A percentile compares a stretch with the other conserved stretches of the same genome.
These are phyloP conservation scores for Telenomus remus DNA, from an alignment of 1,140 invertebrate genomes.

Conservation along the genomic window DNA sequence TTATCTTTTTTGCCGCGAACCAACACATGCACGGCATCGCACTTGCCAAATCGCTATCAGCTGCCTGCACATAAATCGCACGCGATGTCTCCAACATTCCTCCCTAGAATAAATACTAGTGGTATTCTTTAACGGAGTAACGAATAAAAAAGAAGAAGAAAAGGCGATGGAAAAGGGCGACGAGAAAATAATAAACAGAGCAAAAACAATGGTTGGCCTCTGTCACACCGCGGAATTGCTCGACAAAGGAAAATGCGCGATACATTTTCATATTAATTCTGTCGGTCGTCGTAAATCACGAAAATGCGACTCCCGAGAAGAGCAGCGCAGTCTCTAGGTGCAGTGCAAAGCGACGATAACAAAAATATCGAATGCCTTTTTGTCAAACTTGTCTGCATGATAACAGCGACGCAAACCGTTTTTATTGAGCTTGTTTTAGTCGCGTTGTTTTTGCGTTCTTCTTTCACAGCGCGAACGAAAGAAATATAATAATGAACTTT, in stretches of 20 bases:
- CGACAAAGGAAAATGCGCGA: constrained; percentile 35
- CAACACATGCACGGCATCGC: constrained; percentile 41
- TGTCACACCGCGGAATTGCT: constrained; percentile 10
- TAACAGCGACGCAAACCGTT: too few species aligned
- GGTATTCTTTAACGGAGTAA: constrained; percentile 29
- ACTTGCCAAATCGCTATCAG: constrained; percentile 60
- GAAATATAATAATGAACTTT: background rate
- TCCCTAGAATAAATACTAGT: constrained; percentile 50
- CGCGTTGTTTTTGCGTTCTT: too few species aligned
- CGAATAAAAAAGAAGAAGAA: too few species aligned
- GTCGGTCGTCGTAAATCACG: constrained; percentile 22
- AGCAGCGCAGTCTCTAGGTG: background rate
- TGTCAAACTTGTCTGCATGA: too few species aligned
- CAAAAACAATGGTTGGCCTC: constrained; percentile 14
- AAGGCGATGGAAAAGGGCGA: constrained; percentile 10
- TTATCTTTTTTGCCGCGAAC: constrained; percentile 34
- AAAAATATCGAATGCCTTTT: background rate
- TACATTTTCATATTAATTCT: constrained; percentile 44
- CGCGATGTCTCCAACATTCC: constrained; percentile 46
- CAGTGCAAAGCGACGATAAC: background rate
- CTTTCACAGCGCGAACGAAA: background rate
- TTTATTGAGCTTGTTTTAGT: too few species aligned
- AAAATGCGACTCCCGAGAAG: constrained; percentile 13
- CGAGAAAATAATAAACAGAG: constrained; percentile 29
- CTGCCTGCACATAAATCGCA: constrained; percentile 57